Evolutionary conservation across 2,797 vertebrate genomes (phyloP).

Genomic region (Pantherophis vulpinus): DNA sequence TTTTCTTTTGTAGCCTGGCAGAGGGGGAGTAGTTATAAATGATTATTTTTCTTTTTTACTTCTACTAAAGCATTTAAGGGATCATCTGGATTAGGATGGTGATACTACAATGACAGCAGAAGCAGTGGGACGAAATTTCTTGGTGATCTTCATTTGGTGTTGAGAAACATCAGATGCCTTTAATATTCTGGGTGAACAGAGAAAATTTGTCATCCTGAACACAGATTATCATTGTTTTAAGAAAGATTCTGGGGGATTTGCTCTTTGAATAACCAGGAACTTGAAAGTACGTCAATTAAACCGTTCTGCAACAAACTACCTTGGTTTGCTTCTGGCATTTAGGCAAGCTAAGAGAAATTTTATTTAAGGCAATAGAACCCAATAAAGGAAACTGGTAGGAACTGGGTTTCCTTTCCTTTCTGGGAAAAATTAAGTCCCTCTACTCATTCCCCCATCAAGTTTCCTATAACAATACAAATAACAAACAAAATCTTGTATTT

Average conservation of each 20-base stretch:
- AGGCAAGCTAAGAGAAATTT: neutral
- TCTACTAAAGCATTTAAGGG: neutral
- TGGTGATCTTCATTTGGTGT: neutral
- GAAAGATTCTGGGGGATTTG: neutral
- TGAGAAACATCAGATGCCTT: neutral
- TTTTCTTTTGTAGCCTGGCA: neutral
- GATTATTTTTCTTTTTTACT: neutral
- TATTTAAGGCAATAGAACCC: neutral
- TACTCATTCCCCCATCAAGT: neutral
- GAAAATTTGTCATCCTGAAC: neutral
- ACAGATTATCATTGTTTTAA: neutral
- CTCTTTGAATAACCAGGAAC: neutral
- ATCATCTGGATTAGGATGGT: neutral
- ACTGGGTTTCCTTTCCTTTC: neutral
- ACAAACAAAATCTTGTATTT: neutral
- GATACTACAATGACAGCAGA: neutral
- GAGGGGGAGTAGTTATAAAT: neutral
- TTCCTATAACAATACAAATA: neutral
- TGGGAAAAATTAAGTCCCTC: neutral
- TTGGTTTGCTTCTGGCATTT: neutral
- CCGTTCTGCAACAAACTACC: neutral
- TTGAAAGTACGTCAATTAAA: neutral
- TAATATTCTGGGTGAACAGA: neutral
- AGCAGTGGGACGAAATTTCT: neutral
- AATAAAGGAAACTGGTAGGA: neutral